Percentiles rank a stretch among this genome's conserved stretches.
These are phyloP conservation scores for Pantelozetes paolii DNA, from an alignment of 2,888 invertebrate genomes.

Conservation along the genomic window DNA sequence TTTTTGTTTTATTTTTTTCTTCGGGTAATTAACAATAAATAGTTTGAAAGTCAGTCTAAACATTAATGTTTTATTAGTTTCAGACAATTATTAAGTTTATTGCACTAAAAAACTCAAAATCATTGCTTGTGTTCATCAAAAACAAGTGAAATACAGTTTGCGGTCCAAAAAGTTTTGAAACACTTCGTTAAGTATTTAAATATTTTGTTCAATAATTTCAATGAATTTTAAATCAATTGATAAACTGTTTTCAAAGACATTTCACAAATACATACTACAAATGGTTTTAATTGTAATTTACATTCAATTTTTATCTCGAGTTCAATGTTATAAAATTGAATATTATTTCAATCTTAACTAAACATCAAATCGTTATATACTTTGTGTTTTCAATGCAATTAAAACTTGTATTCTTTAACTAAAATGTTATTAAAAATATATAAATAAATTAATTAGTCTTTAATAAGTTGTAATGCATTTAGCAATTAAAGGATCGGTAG, in stretches of 20 bases:
- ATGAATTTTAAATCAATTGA: background rate
- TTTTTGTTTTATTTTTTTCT: no score
- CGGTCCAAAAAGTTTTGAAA: constrained; percentile 21
- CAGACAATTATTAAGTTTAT: background rate
- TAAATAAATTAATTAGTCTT: background rate
- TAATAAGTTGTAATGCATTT: background rate
- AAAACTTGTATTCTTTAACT: no score
- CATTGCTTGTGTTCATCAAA: background rate
- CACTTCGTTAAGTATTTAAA: background rate
- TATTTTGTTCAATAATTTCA: background rate
- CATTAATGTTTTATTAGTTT: no score
- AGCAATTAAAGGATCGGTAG: background rate
- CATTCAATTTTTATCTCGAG: background rate
- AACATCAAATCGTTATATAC: background rate
- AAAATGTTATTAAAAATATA: no score
- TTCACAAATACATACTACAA: no score
- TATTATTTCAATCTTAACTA: background rate
- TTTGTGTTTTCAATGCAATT: background rate
- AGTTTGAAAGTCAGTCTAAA: background rate
- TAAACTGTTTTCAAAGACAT: background rate
- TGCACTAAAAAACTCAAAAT: background rate
- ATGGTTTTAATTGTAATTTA: no score
- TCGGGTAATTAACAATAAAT: no score
- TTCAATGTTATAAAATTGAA: background rate
- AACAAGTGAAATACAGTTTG: background rate